Percentiles rank a stretch among this genome's conserved stretches.
Conservation (phyloP, 2,888 invertebrate species). For the Watsonalla cultraria region DNA sequence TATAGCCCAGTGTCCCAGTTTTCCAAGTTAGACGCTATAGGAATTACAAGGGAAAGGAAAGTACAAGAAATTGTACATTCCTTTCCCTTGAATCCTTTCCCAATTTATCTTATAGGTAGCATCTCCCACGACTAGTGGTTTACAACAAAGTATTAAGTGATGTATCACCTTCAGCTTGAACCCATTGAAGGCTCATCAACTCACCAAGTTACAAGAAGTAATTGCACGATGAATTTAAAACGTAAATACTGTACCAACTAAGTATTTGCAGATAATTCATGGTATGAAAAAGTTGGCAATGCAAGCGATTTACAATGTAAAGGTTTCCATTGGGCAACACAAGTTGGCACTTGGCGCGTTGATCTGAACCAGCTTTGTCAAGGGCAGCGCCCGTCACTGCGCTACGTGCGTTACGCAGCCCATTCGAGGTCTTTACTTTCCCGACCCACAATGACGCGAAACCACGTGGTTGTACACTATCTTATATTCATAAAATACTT, state of each 20-base stretch:
- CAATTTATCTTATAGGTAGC: too few relatives aligned
- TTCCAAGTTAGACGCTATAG: too few relatives aligned
- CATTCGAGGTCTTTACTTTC: conserved; percentile 69
- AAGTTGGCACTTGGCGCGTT: conserved; percentile 12
- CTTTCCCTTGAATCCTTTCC: too few relatives aligned
- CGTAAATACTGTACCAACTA: too few relatives aligned
- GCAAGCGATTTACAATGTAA: conserved; percentile 8
- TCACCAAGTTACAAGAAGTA: too few relatives aligned
- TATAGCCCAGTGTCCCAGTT: not conserved
- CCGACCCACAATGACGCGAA: conserved; percentile 33
- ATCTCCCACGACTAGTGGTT: too few relatives aligned
- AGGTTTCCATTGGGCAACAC: conserved; percentile 15
- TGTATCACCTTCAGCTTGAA: too few relatives aligned
- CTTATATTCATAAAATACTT: not conserved
- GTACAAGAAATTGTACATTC: too few relatives aligned
- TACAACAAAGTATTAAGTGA: too few relatives aligned
- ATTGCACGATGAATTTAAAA: too few relatives aligned
- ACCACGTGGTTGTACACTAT: conserved; percentile 14
- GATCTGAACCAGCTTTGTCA: conserved; percentile 59
- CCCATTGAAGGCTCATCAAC: too few relatives aligned
- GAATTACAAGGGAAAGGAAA: too few relatives aligned
- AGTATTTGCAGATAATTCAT: not conserved
- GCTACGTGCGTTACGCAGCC: conserved; percentile 35
- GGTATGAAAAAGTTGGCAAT: conserved; percentile 4
- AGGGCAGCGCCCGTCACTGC: conserved; percentile 66